A percentile compares a stretch with the other conserved stretches of the same genome.
Conservation (phyloP, 2,797 vertebrate species). For the Remorina albescens region DNA sequence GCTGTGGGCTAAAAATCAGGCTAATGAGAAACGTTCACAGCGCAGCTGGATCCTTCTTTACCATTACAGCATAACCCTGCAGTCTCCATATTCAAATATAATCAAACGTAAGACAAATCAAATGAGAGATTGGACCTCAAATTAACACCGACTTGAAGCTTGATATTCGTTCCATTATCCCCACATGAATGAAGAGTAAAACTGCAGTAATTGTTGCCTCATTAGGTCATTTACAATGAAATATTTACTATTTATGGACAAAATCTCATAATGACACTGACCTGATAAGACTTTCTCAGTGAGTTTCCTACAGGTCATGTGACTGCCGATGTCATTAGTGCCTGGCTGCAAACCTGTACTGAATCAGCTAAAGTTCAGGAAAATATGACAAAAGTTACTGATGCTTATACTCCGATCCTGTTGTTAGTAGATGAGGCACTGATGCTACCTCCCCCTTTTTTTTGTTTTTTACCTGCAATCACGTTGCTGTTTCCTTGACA, state of each 20-base stretch:
- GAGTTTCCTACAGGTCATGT: too few relatives aligned
- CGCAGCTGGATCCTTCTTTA: neutral
- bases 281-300: neutral
- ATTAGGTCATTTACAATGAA: neutral
- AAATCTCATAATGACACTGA: neutral
- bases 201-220: neutral
- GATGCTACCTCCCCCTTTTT: neutral
- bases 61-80: neutral
- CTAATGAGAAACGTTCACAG: constrained; percentile 34
- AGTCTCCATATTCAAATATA: constrained; percentile 19
- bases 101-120: constrained; percentile 16
- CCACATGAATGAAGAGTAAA: neutral
- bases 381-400: neutral
- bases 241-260: neutral
- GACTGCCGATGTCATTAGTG: too few relatives aligned
- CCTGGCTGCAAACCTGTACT: neutral
- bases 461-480: neutral
- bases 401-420: neutral
- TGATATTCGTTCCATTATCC: constrained; percentile 8
- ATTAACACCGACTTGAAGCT: constrained; percentile 5
- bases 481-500: neutral
- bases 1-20: constrained; percentile 18
- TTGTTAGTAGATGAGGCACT: neutral
- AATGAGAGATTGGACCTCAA: constrained; percentile 21
- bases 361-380: neutral